Conservation (phyloP, 2,888 invertebrate species). For the Eupithecia abbreviata region DNA sequence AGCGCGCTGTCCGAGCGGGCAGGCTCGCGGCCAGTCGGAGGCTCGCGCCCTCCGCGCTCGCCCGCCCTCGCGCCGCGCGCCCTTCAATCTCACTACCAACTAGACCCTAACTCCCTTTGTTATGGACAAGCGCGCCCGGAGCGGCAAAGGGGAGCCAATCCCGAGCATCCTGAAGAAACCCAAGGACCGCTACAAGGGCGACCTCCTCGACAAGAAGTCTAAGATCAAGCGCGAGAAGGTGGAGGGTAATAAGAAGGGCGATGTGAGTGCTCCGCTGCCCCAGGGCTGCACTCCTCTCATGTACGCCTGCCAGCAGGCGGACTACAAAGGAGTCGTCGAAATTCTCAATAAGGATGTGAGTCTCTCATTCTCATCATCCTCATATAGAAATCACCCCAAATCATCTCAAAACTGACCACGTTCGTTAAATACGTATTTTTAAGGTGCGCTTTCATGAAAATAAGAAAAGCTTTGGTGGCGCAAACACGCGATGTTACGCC, state of each 20-base stretch:
- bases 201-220: slow-evolving; percentile 75
- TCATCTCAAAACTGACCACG: background rate
- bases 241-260: slow-evolving; percentile 65
- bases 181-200: slow-evolving; percentile 68
- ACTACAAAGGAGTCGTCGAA: slow-evolving; percentile 89
- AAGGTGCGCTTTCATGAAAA: slow-evolving; percentile 59
- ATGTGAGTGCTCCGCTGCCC: slow-evolving; percentile 76
- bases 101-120: slow-evolving; percentile 58
- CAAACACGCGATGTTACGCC: slow-evolving; percentile 69
- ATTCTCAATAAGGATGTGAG: slow-evolving; percentile 91
- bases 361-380: slow-evolving; percentile 46
- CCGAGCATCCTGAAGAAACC: slow-evolving; percentile 80
- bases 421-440: slow-evolving; percentile 6
- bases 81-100: slow-evolving; percentile 51
- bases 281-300: slow-evolving; percentile 93
- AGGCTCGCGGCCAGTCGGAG: slow-evolving; percentile 70
- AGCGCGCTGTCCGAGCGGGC: slow-evolving; percentile 66
- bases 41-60: slow-evolving; percentile 79
- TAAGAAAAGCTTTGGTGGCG: slow-evolving; percentile 59
- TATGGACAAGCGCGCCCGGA: slow-evolving; percentile 77
- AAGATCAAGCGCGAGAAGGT: slow-evolving; percentile 78
- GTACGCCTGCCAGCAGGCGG: slow-evolving; percentile 96
- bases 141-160: slow-evolving; percentile 76
- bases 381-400: slow-evolving; percentile 10
- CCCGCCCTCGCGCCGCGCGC: slow-evolving; percentile 64